Evolutionary conservation across 2,113 vertebrate species (phyloP).

Genomic region (Mustela lutreola): DNA sequence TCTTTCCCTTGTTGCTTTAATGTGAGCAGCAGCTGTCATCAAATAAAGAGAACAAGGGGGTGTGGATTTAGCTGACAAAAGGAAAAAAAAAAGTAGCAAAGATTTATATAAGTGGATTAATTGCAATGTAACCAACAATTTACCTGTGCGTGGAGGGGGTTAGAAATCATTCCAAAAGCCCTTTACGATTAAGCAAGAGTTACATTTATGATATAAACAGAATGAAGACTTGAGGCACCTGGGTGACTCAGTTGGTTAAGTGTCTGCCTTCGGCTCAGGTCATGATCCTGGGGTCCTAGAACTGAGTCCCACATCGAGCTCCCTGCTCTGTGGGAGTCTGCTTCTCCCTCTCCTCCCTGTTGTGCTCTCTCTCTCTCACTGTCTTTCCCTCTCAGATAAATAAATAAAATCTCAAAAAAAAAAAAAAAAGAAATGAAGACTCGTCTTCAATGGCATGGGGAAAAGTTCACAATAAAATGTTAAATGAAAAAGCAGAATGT

Average conservation of each 20-base stretch:
- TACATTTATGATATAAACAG: conserved; percentile 32
- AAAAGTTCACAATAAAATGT: conserved; percentile 5
- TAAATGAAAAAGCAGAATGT: conserved; percentile 12
- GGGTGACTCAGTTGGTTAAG: background rate
- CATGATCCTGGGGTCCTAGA: background rate
- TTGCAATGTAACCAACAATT: conserved; percentile 3
- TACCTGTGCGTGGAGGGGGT: background rate
- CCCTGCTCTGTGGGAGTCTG: background rate
- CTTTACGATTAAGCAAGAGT: conserved; percentile 28
- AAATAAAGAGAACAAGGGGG: background rate
- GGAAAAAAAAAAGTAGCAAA: conserved; percentile 49
- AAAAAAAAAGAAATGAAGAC: conserved; percentile 18
- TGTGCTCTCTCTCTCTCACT: background rate
- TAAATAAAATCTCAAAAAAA: no score
- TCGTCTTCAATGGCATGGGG: background rate
- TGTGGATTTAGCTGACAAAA: conserved; percentile 32
- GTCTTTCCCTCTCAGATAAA: no score
- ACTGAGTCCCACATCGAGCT: background rate
- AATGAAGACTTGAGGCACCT: background rate
- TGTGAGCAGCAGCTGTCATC: background rate
- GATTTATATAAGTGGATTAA: conserved; percentile 23
- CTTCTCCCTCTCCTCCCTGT: background rate
- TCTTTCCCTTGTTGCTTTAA: background rate
- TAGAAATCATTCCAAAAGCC: background rate
- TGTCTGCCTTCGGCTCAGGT: background rate